These are phyloP conservation scores for Tromatobia lineatoria DNA, from an alignment of 2,888 invertebrate species.

Conservation along the genomic window DNA sequence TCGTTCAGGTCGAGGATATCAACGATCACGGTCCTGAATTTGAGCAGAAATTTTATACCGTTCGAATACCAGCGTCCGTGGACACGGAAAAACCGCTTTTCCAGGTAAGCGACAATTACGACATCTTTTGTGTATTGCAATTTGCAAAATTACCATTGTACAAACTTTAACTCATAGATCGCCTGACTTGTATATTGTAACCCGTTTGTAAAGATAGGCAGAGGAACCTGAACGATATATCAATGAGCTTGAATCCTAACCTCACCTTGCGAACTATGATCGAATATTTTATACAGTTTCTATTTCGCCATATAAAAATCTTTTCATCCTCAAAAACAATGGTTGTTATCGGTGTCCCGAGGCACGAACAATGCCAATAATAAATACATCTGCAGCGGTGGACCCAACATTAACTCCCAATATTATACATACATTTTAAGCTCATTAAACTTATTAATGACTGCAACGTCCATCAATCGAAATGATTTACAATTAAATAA, in stretches of 20 bases:
- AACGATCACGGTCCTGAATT: constrained; percentile 96
- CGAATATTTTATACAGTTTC: constrained; percentile 46
- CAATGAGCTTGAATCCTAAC: constrained; percentile 36
- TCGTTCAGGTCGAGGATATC: constrained; percentile 92
- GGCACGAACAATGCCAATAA: constrained; percentile 7
- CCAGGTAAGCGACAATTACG: constrained; percentile 86
- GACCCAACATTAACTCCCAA: background rate
- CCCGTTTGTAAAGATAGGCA: constrained; percentile 38
- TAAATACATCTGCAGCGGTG: background rate
- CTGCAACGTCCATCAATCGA: background rate
- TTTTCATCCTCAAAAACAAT: constrained; percentile 35
- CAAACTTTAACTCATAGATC: constrained; percentile 37
- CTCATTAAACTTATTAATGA: too few relatives aligned
- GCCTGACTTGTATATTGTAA: constrained; percentile 40
- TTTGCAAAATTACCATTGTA: constrained; percentile 13
- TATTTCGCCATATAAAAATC: constrained; percentile 32
- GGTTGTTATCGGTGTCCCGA: constrained; percentile 16
- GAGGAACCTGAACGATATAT: constrained; percentile 39
- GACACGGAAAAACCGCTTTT: constrained; percentile 87
- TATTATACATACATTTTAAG: background rate
- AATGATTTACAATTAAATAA: background rate
- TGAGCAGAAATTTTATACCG: constrained; percentile 93
- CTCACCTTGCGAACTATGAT: constrained; percentile 48
- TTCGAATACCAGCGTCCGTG: constrained; percentile 90
- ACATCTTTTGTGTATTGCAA: background rate